Percentiles rank a stretch among this genome's conserved stretches.
These are phyloP conservation scores for Phoronis australis DNA, from an alignment of 2,888 invertebrate species.

Conservation along the genomic window DNA sequence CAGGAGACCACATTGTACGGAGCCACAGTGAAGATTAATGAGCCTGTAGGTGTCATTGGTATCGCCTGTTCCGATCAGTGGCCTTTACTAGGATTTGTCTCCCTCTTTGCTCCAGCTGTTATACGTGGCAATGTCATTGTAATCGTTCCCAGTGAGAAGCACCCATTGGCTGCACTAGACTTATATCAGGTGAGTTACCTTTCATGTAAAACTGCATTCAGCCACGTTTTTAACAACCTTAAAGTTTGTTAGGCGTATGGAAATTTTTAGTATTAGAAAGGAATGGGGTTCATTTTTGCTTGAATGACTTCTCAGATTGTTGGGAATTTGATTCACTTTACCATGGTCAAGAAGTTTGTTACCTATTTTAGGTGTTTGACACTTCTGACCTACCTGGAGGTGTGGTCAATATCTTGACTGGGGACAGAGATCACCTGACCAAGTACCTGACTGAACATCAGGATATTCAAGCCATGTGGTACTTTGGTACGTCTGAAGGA, in stretches of 20 bases:
- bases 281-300: no score
- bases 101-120: constrained; percentile 53
- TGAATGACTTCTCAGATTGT: no score
- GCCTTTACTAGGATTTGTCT: constrained; percentile 53
- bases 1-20: constrained; percentile 52
- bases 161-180: constrained; percentile 49
- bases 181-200: constrained; percentile 49
- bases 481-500: constrained; percentile 49
- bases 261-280: no score
- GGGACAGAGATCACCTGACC: constrained; percentile 47
- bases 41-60: constrained; percentile 54
- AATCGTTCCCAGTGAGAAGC: constrained; percentile 50
- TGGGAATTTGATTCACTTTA: no score
- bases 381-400: constrained; percentile 55
- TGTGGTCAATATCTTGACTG: constrained; percentile 54
- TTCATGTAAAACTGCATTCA: no score
- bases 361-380: constrained; percentile 54
- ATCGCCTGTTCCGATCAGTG: constrained; percentile 51
- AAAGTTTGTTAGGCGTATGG: no score
- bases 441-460: constrained; percentile 52
- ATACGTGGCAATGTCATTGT: constrained; percentile 52
- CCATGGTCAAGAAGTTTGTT: no score
- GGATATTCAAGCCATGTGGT: constrained; percentile 51
- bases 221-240: no score
- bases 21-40: constrained; percentile 49